Conservation (phyloP, 2,113 vertebrate genomes). For the Hemicordylus capensis region DNA sequence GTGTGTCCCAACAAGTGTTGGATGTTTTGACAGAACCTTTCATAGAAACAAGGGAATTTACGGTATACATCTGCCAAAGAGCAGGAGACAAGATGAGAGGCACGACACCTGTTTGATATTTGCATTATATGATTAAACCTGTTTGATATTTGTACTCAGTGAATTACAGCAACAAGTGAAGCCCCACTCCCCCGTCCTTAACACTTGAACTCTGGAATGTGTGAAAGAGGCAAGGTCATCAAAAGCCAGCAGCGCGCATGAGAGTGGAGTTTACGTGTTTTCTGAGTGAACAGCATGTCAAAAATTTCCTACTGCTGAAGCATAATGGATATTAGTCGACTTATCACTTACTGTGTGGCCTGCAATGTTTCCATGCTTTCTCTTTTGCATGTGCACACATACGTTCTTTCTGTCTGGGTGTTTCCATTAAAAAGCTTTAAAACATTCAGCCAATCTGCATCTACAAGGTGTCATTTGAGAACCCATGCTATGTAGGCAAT, state of each 20-base stretch:
- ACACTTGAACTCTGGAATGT: background rate
- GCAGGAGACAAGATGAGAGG: background rate
- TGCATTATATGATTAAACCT: too few relatives aligned
- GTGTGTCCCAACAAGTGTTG: background rate
- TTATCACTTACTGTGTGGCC: constrained; percentile 8
- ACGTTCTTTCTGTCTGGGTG: too few relatives aligned
- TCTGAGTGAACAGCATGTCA: background rate
- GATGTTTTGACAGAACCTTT: background rate
- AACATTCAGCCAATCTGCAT: background rate
- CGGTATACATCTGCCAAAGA: background rate
- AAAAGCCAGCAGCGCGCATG: background rate
- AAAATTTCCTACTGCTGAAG: background rate
- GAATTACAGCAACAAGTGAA: background rate
- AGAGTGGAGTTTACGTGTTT: background rate
- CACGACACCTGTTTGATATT: background rate
- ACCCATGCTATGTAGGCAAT: too few relatives aligned
- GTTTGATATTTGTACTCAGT: background rate
- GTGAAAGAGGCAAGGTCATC: background rate
- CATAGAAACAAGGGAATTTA: background rate
- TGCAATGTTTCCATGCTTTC: background rate
- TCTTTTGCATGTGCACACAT: background rate
- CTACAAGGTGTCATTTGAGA: background rate
- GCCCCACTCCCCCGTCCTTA: background rate
- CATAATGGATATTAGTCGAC: background rate
- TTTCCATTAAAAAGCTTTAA: background rate